Conservation (phyloP, 1,140 invertebrate genomes). For the Drosophila guanche region DNA sequence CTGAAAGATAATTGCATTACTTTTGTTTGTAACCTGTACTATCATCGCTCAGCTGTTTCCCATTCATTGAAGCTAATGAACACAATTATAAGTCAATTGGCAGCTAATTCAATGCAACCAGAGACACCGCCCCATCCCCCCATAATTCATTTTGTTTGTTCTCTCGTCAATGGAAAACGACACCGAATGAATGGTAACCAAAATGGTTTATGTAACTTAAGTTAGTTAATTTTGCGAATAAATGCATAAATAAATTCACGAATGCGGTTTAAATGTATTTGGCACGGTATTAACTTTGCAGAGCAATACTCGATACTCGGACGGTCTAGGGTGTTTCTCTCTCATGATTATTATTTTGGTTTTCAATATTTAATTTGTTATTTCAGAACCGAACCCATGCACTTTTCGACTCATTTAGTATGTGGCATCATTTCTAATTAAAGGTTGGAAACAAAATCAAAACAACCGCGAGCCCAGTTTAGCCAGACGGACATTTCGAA, state of each 20-base stretch:
- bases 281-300: slow-evolving; percentile 20
- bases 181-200: slow-evolving; percentile 40
- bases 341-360: slow-evolving; percentile 73
- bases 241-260: slow-evolving; percentile 68
- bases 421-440: slow-evolving; percentile 81
- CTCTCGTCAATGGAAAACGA: slow-evolving; percentile 45
- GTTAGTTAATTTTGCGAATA: slow-evolving; percentile 76
- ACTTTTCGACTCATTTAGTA: slow-evolving; percentile 67
- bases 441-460: slow-evolving; percentile 79
- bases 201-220: slow-evolving; percentile 75
- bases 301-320: neutral
- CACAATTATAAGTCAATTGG: slow-evolving; percentile 62
- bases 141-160: slow-evolving; percentile 34
- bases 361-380: slow-evolving; percentile 79
- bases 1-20: neutral
- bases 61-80: slow-evolving; percentile 20
- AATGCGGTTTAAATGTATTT: slow-evolving; percentile 50
- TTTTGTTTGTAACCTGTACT: slow-evolving; percentile 3
- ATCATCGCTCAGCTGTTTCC: neutral
- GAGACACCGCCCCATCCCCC: neutral
- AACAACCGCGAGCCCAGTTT: slow-evolving; percentile 57
- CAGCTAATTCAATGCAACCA: slow-evolving; percentile 56
- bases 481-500: slow-evolving; percentile 51
- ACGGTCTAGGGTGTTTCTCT: neutral
- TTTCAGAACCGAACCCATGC: slow-evolving; percentile 10